These are phyloP conservation scores for Cyclophora albipunctata DNA, from an alignment of 2,888 invertebrate species.

Conservation along the genomic window DNA sequence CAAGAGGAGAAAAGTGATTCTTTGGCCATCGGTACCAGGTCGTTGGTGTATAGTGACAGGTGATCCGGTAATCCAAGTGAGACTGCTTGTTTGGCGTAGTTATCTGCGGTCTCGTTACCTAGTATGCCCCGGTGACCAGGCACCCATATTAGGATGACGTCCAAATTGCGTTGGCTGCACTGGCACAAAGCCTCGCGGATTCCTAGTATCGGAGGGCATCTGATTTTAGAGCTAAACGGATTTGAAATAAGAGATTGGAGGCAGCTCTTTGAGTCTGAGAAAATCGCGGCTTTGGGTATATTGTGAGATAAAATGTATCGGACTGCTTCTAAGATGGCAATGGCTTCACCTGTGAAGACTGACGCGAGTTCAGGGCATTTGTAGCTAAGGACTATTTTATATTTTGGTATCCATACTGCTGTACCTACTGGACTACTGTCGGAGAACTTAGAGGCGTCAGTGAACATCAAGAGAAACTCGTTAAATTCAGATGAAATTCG, in stretches of 20 bases:
- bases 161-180: not conserved
- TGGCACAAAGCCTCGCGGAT: not conserved
- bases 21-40: not conserved
- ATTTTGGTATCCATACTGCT: not conserved
- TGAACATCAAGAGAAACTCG: not conserved
- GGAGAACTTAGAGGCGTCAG: not conserved
- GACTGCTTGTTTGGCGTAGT: not conserved
- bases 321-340: not conserved
- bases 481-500: not conserved
- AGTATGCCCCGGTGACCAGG: not conserved
- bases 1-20: not conserved
- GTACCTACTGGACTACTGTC: not conserved
- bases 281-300: not conserved
- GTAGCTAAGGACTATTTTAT: not conserved
- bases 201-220: not conserved
- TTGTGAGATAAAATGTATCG: not conserved
- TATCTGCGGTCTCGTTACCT: no score
- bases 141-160: not conserved
- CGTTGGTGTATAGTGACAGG: not conserved
- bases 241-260: not conserved
- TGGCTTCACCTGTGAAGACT: not conserved
- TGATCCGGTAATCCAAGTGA: not conserved
- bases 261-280: not conserved
- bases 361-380: not conserved
- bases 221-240: not conserved